These are phyloP conservation scores for Larimichthys crocea DNA, from an alignment of 2,113 vertebrate genomes.

Conservation along the genomic window DNA sequence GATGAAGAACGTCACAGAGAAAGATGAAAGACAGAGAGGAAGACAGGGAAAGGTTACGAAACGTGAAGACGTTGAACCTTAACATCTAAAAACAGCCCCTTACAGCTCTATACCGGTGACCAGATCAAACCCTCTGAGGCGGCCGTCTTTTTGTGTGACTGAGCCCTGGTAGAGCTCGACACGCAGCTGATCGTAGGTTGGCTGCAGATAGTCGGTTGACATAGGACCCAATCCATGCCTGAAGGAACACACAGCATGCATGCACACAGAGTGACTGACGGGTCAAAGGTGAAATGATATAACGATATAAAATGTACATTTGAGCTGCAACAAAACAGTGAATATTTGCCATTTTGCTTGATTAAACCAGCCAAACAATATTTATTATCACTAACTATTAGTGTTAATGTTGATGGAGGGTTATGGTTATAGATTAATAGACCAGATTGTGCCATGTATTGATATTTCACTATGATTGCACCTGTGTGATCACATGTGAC, in stretches of 20 bases:
- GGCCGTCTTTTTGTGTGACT: slow-evolving; percentile 89
- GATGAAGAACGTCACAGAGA: not conserved
- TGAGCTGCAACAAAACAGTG: too few species aligned
- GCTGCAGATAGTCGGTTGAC: slow-evolving; percentile 88
- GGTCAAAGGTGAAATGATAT: too few species aligned
- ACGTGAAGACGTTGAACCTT: not conserved
- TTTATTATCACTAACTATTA: too few species aligned
- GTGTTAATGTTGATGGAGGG: too few species aligned
- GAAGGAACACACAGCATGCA: slow-evolving; percentile 16
- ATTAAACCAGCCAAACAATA: too few species aligned
- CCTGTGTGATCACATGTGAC: too few species aligned
- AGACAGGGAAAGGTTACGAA: not conserved
- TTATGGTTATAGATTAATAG: too few species aligned
- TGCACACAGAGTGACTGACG: not conserved
- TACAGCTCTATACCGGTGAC: slow-evolving; percentile 94
- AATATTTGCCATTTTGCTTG: too few species aligned
- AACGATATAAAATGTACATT: too few species aligned
- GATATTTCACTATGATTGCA: too few species aligned
- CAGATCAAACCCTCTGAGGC: slow-evolving; percentile 92
- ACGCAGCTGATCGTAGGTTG: slow-evolving; percentile 83
- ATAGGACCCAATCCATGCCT: slow-evolving; percentile 88
- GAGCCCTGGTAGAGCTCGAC: slow-evolving; percentile 92
- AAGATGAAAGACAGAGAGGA: not conserved
- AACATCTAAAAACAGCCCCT: slow-evolving; percentile 69
- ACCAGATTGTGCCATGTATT: too few species aligned